Percentiles rank a stretch among this genome's conserved stretches.
These are phyloP conservation scores for Xenentodon cancila DNA, from an alignment of 2,797 vertebrate species.

Conservation along the genomic window DNA sequence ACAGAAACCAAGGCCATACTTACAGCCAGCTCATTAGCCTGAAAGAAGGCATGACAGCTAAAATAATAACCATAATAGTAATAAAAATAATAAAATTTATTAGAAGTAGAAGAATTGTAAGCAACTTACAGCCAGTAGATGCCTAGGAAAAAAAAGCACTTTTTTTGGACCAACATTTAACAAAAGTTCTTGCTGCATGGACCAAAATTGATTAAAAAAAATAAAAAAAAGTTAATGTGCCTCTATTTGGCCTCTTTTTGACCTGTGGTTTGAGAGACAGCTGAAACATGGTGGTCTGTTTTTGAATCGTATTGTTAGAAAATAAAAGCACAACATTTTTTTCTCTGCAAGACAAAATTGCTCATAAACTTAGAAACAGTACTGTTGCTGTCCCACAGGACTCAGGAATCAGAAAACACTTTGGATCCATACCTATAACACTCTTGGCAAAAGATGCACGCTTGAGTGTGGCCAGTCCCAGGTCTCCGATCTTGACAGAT, in stretches of 20 bases:
- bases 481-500: slow-evolving; percentile 98
- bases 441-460: slow-evolving; percentile 98
- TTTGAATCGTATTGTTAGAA: slow-evolving; percentile 87
- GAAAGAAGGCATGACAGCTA: slow-evolving; percentile 80
- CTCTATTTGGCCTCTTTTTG: slow-evolving; percentile 72
- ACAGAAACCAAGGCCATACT: slow-evolving; percentile 81
- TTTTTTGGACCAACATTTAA: slow-evolving; percentile 74
- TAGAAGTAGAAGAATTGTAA: slow-evolving; percentile 73
- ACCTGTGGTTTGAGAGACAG: slow-evolving; percentile 88
- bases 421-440: slow-evolving; percentile 93
- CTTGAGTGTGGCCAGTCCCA: slow-evolving; percentile 96
- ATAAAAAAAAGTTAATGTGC: slow-evolving; percentile 36
- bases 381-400: slow-evolving; percentile 40
- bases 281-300: slow-evolving; percentile 88
- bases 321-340: slow-evolving; percentile 45
- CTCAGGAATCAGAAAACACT: slow-evolving; percentile 52
- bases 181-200: slow-evolving; percentile 73
- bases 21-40: slow-evolving; percentile 78
- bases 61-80: slow-evolving; percentile 47
- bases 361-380: slow-evolving; percentile 32
- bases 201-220: slow-evolving; percentile 60
- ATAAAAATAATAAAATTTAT: slow-evolving; percentile 58
- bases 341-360: slow-evolving; percentile 33
- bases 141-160: slow-evolving; percentile 77
- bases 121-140: slow-evolving; percentile 85